Conservation (phyloP, 2,888 invertebrate genomes). For the Drosophila kanekoi region DNA sequence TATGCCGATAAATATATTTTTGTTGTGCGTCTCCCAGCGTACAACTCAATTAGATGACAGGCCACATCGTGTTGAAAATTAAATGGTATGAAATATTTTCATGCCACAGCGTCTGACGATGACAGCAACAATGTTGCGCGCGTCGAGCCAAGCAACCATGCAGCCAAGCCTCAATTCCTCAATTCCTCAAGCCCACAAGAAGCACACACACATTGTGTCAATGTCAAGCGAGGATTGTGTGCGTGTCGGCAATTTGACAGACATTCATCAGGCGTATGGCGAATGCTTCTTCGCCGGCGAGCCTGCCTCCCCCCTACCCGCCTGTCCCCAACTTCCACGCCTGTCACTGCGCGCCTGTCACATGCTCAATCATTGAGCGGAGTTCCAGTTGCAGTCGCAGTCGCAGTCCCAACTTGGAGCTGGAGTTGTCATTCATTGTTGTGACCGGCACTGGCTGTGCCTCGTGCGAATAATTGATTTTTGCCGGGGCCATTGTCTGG, state of each 20-base stretch:
- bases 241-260: slow-evolving; percentile 81
- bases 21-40: slow-evolving; percentile 45
- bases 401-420: slow-evolving; percentile 17
- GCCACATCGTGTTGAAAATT: slow-evolving; percentile 60
- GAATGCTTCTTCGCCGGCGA: slow-evolving; percentile 27
- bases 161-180: slow-evolving; percentile 24
- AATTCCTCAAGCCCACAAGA: slow-evolving; percentile 6
- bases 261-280: slow-evolving; percentile 72
- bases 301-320: neutral
- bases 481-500: slow-evolving; percentile 33
- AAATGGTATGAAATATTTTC: slow-evolving; percentile 75
- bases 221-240: slow-evolving; percentile 68
- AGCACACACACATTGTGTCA: slow-evolving; percentile 70
- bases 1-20: slow-evolving; percentile 76
- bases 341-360: slow-evolving; percentile 64
- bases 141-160: neutral
- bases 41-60: slow-evolving; percentile 83
- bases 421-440: slow-evolving; percentile 63
- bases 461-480: slow-evolving; percentile 78
- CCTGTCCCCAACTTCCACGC: slow-evolving; percentile 20
- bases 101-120: slow-evolving; percentile 25
- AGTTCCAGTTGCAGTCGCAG: slow-evolving; percentile 19
- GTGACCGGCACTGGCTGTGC: slow-evolving; percentile 43
- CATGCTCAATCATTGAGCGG: slow-evolving; percentile 69
- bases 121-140: slow-evolving; percentile 40